These are phyloP conservation scores for Uloborus plumipes DNA, from an alignment of 2,888 invertebrate genomes.

Conservation along the genomic window DNA sequence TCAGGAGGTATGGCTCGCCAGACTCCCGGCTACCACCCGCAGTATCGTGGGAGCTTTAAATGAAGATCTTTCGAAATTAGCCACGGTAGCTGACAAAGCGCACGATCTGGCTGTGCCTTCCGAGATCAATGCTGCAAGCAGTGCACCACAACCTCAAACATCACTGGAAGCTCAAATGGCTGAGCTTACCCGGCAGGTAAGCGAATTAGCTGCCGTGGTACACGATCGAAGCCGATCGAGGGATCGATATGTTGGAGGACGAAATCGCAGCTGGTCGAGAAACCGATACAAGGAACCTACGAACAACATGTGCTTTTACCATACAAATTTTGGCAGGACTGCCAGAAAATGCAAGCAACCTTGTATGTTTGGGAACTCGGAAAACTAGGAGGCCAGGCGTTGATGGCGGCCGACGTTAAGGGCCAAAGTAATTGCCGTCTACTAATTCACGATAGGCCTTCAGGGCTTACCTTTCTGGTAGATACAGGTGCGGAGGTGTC, in stretches of 20 bases:
- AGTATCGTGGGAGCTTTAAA: not conserved
- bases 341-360: not conserved
- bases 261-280: not conserved
- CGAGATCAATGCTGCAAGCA: not conserved
- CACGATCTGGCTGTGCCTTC: not conserved
- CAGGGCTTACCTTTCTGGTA: not conserved
- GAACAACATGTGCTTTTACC: not conserved
- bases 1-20: not conserved
- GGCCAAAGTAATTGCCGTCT: not conserved
- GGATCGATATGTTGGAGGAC: no score
- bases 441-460: not conserved
- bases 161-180: not conserved
- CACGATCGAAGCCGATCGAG: not conserved
- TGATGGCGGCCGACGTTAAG: not conserved
- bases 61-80: not conserved
- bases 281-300: no score
- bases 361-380: not conserved
- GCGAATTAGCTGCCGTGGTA: not conserved
- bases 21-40: not conserved
- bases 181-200: not conserved
- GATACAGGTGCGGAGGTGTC: not conserved
- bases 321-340: not conserved
- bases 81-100: constrained; percentile 1
- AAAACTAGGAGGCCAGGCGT: not conserved
- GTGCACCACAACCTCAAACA: not conserved